Evolutionary conservation across 1,140 invertebrate genomes (phyloP), one percentile per base, ranked within the genome.

Genomic region (Drosophila takahashii): DNA sequence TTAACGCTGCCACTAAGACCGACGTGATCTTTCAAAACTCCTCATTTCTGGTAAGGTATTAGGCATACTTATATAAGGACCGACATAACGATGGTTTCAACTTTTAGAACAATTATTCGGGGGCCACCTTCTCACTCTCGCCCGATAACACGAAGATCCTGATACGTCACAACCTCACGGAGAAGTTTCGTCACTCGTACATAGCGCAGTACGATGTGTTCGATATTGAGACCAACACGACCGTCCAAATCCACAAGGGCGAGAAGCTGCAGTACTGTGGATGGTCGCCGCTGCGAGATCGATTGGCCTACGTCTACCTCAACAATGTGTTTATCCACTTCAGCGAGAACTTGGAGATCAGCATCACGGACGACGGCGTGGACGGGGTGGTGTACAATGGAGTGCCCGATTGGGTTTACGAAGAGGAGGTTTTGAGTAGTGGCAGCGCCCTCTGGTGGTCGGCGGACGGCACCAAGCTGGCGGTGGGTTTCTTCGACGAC

Each of bases 361-460:
- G 91, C 79, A 74, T 97, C 6, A 96, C 96, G 1, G 92, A 83
- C 1, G 94, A 93, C 74, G 95, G 95, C 2, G 78, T 92, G 1
- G 83, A 93, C 1, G 94, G 94, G 41, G 92, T 94, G 4, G 93
- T 98, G 54, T 98, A 96, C 92, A 96, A 98, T 84, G 96, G 95
- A 4, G 93, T 96, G 4, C 94, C 95, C 34, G 96, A 96, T 90
- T 96, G 96, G 96, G 95, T 96, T 8, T 96, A 96, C 90, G 95
- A 96, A 94, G 98, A 98, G 95, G 98, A 99, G 92, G 96, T 99
- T 5, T 94, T 99, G 77, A 95, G 95, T 75, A 95, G 95, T 4
- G 96, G 97, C 47, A 95, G 95, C 77, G 97, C 98, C 0, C 86
- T 98, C 16, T 99, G 98, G 97, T 98, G 98, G 93, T 98, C 97